Conservation (phyloP, 1,140 invertebrate species). For the Drosophila watanabei region DNA sequence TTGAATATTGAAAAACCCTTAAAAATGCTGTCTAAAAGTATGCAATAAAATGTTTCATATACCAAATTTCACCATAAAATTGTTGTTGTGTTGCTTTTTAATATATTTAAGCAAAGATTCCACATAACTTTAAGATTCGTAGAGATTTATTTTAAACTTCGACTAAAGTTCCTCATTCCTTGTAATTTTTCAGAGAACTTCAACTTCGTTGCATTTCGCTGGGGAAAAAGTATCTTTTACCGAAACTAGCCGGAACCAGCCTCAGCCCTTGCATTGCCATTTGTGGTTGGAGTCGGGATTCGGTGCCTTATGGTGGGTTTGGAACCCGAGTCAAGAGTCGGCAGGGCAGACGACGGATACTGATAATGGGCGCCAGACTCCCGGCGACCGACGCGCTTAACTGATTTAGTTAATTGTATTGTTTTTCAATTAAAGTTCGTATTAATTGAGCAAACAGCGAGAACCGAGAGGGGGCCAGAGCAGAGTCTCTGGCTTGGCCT, state of each 20-base stretch:
- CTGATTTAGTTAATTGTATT: slow-evolving; percentile 84
- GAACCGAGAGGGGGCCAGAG: neutral
- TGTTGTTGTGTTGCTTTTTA: no score
- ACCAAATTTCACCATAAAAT: no score
- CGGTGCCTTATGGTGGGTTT: neutral
- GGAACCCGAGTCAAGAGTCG: slow-evolving; percentile 6
- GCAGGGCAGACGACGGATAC: slow-evolving; percentile 8
- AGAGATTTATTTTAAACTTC: neutral
- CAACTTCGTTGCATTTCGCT: slow-evolving; percentile 5
- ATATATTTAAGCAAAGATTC: neutral
- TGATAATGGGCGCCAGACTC: slow-evolving; percentile 60
- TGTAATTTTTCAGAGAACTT: neutral
- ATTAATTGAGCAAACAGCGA: slow-evolving; percentile 78
- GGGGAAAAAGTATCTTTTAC: slow-evolving; percentile 5
- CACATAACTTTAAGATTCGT: no score
- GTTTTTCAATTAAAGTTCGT: slow-evolving; percentile 83
- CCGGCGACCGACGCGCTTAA: slow-evolving; percentile 68
- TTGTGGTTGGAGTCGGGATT: slow-evolving; percentile 6
- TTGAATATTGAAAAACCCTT: no score
- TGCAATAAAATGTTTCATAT: no score
- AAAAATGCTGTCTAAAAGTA: no score
- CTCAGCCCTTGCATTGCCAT: neutral
- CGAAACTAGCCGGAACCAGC: slow-evolving; percentile 7
- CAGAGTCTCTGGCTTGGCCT: slow-evolving; percentile 10
- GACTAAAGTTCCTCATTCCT: neutral